Percentiles rank a stretch among this genome's conserved stretches.
phyloP scores from a whole-genome alignment of 2,888 invertebrate species.

The Ichneumoninae sp. region DNA sequence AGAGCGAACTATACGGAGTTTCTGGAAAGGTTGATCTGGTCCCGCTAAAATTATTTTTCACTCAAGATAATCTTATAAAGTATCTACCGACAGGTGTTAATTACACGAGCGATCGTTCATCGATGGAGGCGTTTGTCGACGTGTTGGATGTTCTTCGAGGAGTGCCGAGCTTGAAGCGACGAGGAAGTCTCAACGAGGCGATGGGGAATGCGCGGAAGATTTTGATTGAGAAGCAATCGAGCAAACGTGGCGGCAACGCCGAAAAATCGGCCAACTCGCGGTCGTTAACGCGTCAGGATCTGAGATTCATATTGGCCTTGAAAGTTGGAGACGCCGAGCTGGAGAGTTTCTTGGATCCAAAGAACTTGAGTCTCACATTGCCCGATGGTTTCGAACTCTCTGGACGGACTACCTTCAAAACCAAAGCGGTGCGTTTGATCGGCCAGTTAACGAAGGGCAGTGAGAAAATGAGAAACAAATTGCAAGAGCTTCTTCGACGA shows the following conservation, averaged over 20 bases:
- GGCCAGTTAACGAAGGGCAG: neutral
- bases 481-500: slow-evolving; percentile 13
- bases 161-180: slow-evolving; percentile 11
- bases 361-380: neutral
- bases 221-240: neutral
- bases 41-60: slow-evolving; percentile 57
- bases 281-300: neutral
- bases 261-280: neutral
- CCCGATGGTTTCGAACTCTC: neutral
- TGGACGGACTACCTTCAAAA: neutral
- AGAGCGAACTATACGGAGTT: slow-evolving; percentile 7
- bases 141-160: slow-evolving; percentile 31
- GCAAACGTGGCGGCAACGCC: neutral
- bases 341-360: neutral
- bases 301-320: neutral
- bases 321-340: neutral
- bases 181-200: neutral
- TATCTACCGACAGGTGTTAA: slow-evolving; percentile 44
- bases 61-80: slow-evolving; percentile 40
- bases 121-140: slow-evolving; percentile 20
- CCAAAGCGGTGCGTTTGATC: neutral
- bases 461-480: slow-evolving; percentile 15
- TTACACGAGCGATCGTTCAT: neutral
- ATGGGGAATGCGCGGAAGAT: neutral
- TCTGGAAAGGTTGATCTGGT: slow-evolving; percentile 8